Evolutionary conservation across 2,113 vertebrate species (phyloP).

Genomic region (Istiophorus platypterus): DNA sequence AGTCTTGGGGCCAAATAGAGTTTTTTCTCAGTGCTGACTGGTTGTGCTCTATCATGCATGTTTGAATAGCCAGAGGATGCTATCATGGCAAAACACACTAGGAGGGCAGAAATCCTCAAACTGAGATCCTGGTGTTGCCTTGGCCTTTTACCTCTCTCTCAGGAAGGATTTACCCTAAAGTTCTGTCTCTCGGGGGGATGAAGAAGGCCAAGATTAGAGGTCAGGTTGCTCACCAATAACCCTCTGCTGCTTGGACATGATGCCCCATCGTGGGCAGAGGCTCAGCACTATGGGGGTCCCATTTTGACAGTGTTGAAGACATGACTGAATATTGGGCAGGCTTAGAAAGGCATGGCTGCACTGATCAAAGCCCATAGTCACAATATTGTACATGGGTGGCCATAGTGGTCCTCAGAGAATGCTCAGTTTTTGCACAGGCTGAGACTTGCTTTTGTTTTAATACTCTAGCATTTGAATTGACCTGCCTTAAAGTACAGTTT

Average conservation of each 20-base stretch:
- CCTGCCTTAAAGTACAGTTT: neutral
- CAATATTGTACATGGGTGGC: slow-evolving; percentile 64
- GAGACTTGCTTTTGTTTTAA: neutral
- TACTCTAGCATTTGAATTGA: neutral
- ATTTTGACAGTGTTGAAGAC: slow-evolving; percentile 55
- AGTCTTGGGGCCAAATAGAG: slow-evolving; percentile 62
- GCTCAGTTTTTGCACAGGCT: slow-evolving; percentile 9
- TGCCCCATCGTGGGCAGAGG: slow-evolving; percentile 66
- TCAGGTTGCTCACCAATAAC: slow-evolving; percentile 73
- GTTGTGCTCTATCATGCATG: slow-evolving; percentile 74
- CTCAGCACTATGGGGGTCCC: slow-evolving; percentile 57
- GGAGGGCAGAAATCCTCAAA: slow-evolving; percentile 51
- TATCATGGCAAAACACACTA: slow-evolving; percentile 68
- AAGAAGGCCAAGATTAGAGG: slow-evolving; percentile 72
- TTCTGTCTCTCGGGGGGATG: slow-evolving; percentile 43
- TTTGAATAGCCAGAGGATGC: slow-evolving; percentile 70
- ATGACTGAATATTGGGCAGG: slow-evolving; percentile 53
- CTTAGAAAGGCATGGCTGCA: slow-evolving; percentile 61
- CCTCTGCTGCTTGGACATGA: slow-evolving; percentile 72
- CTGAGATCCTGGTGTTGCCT: slow-evolving; percentile 46
- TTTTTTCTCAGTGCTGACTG: slow-evolving; percentile 70
- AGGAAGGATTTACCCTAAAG: slow-evolving; percentile 57
- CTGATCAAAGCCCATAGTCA: slow-evolving; percentile 44
- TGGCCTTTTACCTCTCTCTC: slow-evolving; percentile 63
- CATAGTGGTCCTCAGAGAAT: slow-evolving; percentile 14